These are phyloP conservation scores for Gasteruption jaculator DNA, from an alignment of 2,888 invertebrate species.

Conservation along the genomic window DNA sequence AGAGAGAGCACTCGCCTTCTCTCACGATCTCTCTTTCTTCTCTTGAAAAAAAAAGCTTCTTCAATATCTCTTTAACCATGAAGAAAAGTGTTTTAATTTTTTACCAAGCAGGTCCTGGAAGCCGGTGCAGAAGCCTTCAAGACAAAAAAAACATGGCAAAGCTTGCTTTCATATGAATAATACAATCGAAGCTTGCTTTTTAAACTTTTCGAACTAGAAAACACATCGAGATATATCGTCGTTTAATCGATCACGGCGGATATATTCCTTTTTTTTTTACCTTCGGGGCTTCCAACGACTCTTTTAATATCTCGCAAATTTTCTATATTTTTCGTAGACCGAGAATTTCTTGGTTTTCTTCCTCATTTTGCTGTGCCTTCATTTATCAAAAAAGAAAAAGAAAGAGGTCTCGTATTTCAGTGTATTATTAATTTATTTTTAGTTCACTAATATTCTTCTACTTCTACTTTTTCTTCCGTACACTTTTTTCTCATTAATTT, in stretches of 20 bases:
- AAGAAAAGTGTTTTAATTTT: conserved; percentile 28
- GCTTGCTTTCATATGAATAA: conserved; percentile 42
- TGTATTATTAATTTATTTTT: conserved; percentile 10
- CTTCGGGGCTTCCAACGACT: too few relatives aligned
- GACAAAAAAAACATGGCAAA: conserved; percentile 28
- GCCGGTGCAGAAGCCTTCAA: conserved; percentile 41
- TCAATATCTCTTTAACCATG: conserved; percentile 26
- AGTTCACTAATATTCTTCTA: conserved; percentile 34
- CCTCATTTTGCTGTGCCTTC: too few relatives aligned
- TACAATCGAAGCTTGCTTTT: conserved; percentile 23
- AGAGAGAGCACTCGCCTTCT: too few relatives aligned
- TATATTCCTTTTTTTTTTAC: too few relatives aligned
- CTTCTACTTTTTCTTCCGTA: conserved; percentile 14
- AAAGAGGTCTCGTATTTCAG: conserved; percentile 16
- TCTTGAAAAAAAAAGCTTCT: too few relatives aligned
- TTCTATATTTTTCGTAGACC: too few relatives aligned
- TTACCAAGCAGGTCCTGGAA: conserved; percentile 45
- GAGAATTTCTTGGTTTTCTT: too few relatives aligned
- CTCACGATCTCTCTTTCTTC: too few relatives aligned
- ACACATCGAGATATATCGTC: conserved; percentile 6
- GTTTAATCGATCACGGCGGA: conserved; percentile 6
- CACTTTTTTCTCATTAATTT: conserved; percentile 38
- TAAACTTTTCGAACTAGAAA: too few relatives aligned
- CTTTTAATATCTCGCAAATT: too few relatives aligned
- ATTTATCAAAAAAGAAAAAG: conserved; percentile 6